Percentiles rank a stretch among this genome's conserved stretches.
Conservation (phyloP, 2,113 vertebrate genomes). For the Proteles cristata region DNA sequence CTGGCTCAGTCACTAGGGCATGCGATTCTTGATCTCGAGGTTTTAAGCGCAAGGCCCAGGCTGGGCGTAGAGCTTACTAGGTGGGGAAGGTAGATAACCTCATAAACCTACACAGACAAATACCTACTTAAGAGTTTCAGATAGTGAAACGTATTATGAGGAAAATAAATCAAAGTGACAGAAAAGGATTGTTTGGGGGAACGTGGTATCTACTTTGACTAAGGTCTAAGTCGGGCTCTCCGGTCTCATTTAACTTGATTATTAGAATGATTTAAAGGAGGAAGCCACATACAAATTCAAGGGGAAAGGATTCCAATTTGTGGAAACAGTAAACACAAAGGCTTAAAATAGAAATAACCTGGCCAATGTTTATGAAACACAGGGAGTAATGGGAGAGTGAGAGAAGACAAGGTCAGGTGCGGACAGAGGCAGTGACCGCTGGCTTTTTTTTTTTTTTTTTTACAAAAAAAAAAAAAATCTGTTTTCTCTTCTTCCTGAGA, state of each 20-base stretch:
- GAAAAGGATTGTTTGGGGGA: not conserved
- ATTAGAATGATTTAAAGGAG: not conserved
- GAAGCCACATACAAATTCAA: not conserved
- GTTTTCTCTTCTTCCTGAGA: not conserved
- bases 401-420: not conserved
- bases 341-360: not conserved
- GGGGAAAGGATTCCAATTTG: not conserved
- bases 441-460: too few species aligned
- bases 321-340: not conserved
- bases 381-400: not conserved
- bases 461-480: not conserved
- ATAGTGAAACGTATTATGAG: not conserved
- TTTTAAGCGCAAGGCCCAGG: not conserved
- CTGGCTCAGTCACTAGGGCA: not conserved
- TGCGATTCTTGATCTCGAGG: not conserved
- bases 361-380: not conserved
- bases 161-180: slow-evolving; percentile 9
- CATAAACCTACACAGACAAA: not conserved
- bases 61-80: not conserved
- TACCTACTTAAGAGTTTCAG: not conserved
- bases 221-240: not conserved
- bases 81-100: not conserved
- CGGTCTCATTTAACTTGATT: not conserved
- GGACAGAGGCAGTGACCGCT: not conserved
- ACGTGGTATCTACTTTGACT: not conserved